Base-by-base conservation (phyloP, 2,797 vertebrate species). In the Microctenopoma stevenorrisi region DNA sequence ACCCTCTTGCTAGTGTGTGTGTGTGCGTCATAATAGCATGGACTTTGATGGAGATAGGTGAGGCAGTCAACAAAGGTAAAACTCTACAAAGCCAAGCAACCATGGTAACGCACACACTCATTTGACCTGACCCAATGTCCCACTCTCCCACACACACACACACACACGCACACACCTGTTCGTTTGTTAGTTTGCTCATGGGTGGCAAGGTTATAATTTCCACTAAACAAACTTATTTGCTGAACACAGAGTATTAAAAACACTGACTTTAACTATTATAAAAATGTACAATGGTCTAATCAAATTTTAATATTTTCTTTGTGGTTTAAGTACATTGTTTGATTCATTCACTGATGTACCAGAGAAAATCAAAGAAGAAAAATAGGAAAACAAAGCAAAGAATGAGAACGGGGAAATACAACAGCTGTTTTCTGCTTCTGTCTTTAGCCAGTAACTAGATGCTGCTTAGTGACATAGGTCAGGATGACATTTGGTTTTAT, bases 21-120 rank as follows among this genome's bases (percentile, higher is more conserved):
- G 6, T 72, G 44, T 82, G 73, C 28, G 55, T 82, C 77, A 81
- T 50, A 63, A 84, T 69, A 72, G 67, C 64, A 54, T 64, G 42
- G 69, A 82, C 77, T 77, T 81, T 76, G 47, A 78, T 57, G 47
- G 70, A 67, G 66, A 82, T 67, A 77, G 74, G 82, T 68, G 73
- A 88, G 74, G 74, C 77, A 74, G 82, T 85, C 76, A 79, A 83
- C 83, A 84, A 77, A 85, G 86, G 79, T 89, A 76, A 84, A 89
- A 85, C 52, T 64, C 79, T 68, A 68, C 81, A 72, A 83, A 88
- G 80, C 81, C 72, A 65, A 62, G 88, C 76, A 80, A 83, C 86
- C 90, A 91, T 89, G 88, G 89, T 64, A 90, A 92, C 85, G 4
- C 64, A 78, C 68, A 82, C 74, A 74, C 72, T 90, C 86, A 64